Conservation (phyloP, 2,888 invertebrate species). For the Dioctria linearis region DNA sequence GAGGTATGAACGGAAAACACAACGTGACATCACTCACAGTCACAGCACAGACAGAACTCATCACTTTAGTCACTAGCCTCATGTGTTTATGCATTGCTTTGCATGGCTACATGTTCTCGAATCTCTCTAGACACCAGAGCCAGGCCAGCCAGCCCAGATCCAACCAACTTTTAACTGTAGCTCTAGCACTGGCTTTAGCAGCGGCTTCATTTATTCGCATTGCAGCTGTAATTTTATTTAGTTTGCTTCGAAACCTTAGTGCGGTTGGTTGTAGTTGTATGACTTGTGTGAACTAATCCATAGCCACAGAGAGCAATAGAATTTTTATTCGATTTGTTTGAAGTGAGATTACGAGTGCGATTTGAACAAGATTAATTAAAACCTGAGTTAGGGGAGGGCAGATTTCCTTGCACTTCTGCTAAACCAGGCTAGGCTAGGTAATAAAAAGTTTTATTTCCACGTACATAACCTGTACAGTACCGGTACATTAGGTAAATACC, state of each 20-base stretch:
- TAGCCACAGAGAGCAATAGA: background rate
- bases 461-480: constrained; percentile 7
- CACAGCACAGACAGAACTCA: too few relatives aligned
- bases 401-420: background rate
- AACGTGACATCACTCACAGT: too few relatives aligned
- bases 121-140: too few relatives aligned
- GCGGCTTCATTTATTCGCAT: too few relatives aligned
- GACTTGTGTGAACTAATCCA: too few relatives aligned
- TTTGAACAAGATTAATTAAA: background rate
- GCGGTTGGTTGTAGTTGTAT: background rate
- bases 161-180: too few relatives aligned
- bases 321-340: background rate
- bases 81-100: too few relatives aligned
- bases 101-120: too few relatives aligned
- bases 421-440: background rate
- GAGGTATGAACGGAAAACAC: too few relatives aligned
- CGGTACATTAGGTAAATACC: background rate
- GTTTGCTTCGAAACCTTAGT: constrained; percentile 21
- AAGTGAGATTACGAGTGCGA: constrained; percentile 28
- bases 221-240: background rate
- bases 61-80: too few relatives aligned
- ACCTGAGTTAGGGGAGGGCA: background rate
- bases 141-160: too few relatives aligned
- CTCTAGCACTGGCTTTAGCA: too few relatives aligned
- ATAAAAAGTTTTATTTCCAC: background rate